Evolutionary conservation across 2,888 invertebrate species (phyloP), one percentile per base, ranked within the genome.

Genomic region (Ephialtes manifestator): DNA sequence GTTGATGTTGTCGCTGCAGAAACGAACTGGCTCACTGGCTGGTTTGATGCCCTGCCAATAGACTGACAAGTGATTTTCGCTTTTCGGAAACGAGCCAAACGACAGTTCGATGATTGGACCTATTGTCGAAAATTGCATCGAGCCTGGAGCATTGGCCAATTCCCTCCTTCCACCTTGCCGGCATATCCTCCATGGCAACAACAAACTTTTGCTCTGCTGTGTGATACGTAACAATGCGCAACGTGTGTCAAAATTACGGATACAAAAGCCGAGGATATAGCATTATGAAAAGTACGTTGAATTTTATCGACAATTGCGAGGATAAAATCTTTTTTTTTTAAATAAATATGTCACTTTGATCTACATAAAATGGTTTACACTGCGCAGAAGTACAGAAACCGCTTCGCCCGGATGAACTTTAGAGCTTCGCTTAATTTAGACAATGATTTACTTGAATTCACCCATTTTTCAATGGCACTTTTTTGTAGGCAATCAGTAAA

Each of bases 111-210:
- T 84, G 84, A 84, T 84, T 84, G 81, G 74, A 78, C 81, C 84
- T 65, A 84, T 84, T 84, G 84, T 84, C 74, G 67, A 81, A 81
- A 84, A 81, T 84, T 60, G 76, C 51, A 63, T 51, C 53, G 51
- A 55, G 18, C 51, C 24, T 60, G 18, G 53, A 55, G 39, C 53
- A 15, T 68, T 68, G 20, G 46, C 28, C 46, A 31, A 35, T 60
- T 55, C 46, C 11, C 67, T 35, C 18, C 15, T 2, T 43, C 55
- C 39, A 28, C 65, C 35, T 31, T 53, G 3, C n/a, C 28, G 2
- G 55, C 53, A 43, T 39, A 53, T 13, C 10, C 46, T 63, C 35
- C 84, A 63, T 24, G 43, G 65, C 75, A 77, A 74, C 74, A 65
- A 78, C 78, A 68, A 85, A 85, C 74, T 78, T 78, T 20, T 55